Percentiles rank a stretch among this genome's conserved stretches.
phyloP scores from a whole-genome alignment of 2,113 vertebrate species.

The Bungarus multicinctus region DNA sequence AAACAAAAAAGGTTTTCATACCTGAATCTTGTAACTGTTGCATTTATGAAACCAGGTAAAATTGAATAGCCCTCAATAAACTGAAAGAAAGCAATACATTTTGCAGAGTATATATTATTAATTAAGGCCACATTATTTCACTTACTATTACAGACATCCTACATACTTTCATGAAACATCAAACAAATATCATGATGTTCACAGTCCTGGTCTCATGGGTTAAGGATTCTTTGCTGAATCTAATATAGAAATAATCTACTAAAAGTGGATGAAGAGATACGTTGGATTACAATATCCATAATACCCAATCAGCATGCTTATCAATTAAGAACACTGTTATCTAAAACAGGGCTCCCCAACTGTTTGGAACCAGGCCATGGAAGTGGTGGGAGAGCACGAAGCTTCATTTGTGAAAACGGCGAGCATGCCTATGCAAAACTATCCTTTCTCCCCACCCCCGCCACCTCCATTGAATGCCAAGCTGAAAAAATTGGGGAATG shows the following conservation, averaged over 20 bases:
- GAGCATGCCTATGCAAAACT: not conserved
- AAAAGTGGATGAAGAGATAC: not conserved
- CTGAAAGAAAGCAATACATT: conserved; percentile 59
- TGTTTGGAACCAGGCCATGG: not conserved
- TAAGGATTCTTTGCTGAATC: not conserved
- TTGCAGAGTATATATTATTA: not conserved
- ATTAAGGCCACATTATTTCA: not conserved
- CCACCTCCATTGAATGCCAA: not conserved
- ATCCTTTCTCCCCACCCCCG: not conserved
- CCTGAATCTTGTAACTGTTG: conserved; percentile 65
- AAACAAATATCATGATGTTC: not conserved
- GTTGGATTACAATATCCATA: not conserved
- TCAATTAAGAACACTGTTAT: not conserved
- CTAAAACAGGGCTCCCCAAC: not conserved
- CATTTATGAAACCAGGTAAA: conserved; percentile 64
- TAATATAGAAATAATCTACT: not conserved
- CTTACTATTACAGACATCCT: not conserved
- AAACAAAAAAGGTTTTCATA: conserved; percentile 43
- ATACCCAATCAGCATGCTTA: not conserved
- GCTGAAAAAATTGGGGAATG: not conserved
- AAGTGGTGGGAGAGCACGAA: not conserved
- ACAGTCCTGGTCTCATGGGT: not conserved
- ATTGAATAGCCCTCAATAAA: conserved; percentile 63
- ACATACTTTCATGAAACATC: not conserved
- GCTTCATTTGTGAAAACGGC: not conserved